Evolutionary conservation across 2,113 vertebrate species (phyloP).

Genomic region (Peromyscus californicus): DNA sequence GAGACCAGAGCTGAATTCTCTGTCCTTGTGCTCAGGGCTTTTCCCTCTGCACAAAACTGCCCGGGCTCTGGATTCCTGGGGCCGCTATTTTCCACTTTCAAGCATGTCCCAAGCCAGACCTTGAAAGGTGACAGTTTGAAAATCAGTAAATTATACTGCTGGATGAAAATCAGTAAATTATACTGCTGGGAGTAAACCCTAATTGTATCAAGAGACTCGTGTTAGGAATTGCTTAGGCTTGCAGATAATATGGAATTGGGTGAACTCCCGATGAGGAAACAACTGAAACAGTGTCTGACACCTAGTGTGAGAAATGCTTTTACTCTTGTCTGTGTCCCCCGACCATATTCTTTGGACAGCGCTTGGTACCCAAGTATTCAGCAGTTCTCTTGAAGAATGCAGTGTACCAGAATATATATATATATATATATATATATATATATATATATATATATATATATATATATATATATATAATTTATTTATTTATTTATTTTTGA

Average conservation of each 20-base stretch:
- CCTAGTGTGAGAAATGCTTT: constrained; percentile 38
- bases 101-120: background rate
- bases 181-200: constrained; percentile 17
- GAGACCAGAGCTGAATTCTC: constrained; percentile 16
- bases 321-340: background rate
- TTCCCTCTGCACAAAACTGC: background rate
- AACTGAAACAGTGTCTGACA: background rate
- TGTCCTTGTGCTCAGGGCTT: background rate
- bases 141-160: background rate
- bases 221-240: background rate
- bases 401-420: background rate
- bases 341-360: background rate
- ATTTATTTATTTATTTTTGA: background rate
- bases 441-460: too few relatives aligned
- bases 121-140: constrained; percentile 43
- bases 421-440: too few relatives aligned
- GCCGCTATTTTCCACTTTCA: background rate
- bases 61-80: background rate
- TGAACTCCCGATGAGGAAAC: constrained; percentile 11
- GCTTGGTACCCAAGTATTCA: background rate
- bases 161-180: constrained; percentile 35
- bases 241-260: background rate
- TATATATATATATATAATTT: too few relatives aligned
- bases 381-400: constrained; percentile 16
- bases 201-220: constrained; percentile 13